phyloP scores from a whole-genome alignment of 2,797 vertebrate genomes.

The Rhinatrema bivittatum region DNA sequence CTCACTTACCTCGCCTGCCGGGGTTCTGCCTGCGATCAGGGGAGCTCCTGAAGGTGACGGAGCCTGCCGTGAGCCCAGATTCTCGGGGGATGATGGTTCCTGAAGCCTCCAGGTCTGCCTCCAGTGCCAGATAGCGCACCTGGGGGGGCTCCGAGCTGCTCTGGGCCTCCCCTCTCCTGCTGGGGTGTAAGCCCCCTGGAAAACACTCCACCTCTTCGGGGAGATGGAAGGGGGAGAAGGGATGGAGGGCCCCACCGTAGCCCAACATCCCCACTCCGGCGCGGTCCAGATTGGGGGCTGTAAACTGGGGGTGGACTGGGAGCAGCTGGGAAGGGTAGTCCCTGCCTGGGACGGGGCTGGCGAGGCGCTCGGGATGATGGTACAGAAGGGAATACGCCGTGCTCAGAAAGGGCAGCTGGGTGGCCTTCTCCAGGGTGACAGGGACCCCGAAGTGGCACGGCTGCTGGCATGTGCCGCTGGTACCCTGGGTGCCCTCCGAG shows the following conservation, averaged over 20 bases:
- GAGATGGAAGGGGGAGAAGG: slow-evolving; percentile 16
- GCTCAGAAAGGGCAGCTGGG: slow-evolving; percentile 17
- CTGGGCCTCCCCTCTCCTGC: slow-evolving; percentile 11
- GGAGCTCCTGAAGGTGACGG: slow-evolving; percentile 2
- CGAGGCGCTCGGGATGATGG: slow-evolving; percentile 6
- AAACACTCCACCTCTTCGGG: slow-evolving; percentile 14
- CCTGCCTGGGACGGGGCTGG: too few relatives aligned
- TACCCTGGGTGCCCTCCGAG: slow-evolving; percentile 4
- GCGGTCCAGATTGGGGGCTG: slow-evolving; percentile 4
- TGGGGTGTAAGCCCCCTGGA: slow-evolving; percentile 3
- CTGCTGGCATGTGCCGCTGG: slow-evolving; percentile 2
- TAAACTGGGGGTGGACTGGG: slow-evolving; percentile 13
- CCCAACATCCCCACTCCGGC: slow-evolving; percentile 15
- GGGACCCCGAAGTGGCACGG: slow-evolving; percentile 10
- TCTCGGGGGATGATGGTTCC: not conserved
- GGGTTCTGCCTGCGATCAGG: not conserved
- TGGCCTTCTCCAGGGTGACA: slow-evolving; percentile 10
- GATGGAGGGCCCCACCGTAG: slow-evolving; percentile 6
- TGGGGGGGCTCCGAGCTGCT: slow-evolving; percentile 10
- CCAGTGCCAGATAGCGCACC: slow-evolving; percentile 5
- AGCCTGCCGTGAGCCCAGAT: not conserved
- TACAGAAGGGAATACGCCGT: slow-evolving; percentile 20
- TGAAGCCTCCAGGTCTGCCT: not conserved
- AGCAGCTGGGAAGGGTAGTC: slow-evolving; percentile 10
- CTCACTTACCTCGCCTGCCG: slow-evolving; percentile 12